Evolutionary conservation across 2,113 vertebrate species (phyloP), one percentile per base, ranked within the genome.

Genomic region (Myiozetetes cayanensis): DNA sequence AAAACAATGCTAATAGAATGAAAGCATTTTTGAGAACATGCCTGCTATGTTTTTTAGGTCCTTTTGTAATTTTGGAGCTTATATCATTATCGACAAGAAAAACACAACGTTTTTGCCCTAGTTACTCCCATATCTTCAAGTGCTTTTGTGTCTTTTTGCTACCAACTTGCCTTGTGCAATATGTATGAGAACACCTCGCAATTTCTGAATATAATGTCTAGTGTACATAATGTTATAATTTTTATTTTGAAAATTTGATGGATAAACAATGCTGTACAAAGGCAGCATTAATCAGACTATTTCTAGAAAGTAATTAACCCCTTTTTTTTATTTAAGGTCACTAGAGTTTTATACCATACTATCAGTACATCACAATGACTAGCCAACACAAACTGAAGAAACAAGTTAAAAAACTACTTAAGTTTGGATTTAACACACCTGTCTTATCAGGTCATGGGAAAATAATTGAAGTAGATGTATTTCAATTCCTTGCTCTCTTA

Each of bases 71-170:
- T 87, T 81, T 91, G 56, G 46, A 78, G 20, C 14, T 62, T 53
- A 35, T 65, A 65, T 27, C 21, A 11, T 61, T 73, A 25, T 20
- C 62, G n/a, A 70, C 39, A 91, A 67, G 13, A 71, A 62, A 17
- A 71, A 46, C 7, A 11, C 3, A 22, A 17, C 4, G 24, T 24
- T 61, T 33, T 35, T 1, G 1, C 8, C 6, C 8, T 6, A 4
- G 10, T 13, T 46, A 61, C 23, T 70, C 8, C 11, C 30, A 15
- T 5, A 8, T 46, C 52, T 89, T 71, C 50, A 58, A 53, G 19
- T 14, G 8, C 9, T 52, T 76, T 9, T 10, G 31, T 70, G 17
- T 20, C 9, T 76, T 80, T 52, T 74, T 50, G 28, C 31, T 59
- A 63, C 43, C 22, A 46, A 20, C 8, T 27, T 89, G 22, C 20